Conservation (phyloP, 2,797 vertebrate species). For the Meda fulgida region DNA sequence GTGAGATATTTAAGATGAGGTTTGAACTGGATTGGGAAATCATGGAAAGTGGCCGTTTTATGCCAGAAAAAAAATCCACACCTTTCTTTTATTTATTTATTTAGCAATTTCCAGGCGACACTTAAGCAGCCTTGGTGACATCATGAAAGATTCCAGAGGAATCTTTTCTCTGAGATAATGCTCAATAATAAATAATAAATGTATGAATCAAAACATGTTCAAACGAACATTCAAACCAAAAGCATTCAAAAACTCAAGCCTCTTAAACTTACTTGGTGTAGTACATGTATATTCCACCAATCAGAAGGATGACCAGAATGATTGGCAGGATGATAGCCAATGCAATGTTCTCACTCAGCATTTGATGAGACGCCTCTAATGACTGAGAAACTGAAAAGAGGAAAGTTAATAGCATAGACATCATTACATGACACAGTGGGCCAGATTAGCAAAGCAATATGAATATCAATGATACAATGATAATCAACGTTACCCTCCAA, state of each 20-base stretch:
- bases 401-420: conserved; percentile 21
- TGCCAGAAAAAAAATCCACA: background rate
- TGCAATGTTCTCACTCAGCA: conserved; percentile 90
- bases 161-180: background rate
- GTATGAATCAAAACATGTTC: background rate
- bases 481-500: conserved; percentile 81
- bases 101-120: too few relatives aligned
- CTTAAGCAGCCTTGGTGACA: too few relatives aligned
- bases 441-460: background rate
- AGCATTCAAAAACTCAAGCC: background rate
- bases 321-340: conserved; percentile 91
- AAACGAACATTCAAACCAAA: background rate
- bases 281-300: conserved; percentile 92
- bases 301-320: conserved; percentile 89
- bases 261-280: conserved; percentile 86
- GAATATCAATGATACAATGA: background rate
- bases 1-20: background rate
- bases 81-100: background rate
- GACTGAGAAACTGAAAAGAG: conserved; percentile 84
- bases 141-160: too few relatives aligned
- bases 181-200: background rate
- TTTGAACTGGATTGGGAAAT: background rate
- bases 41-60: background rate
- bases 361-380: conserved; percentile 88
- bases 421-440: background rate